Evolutionary conservation across 2,888 invertebrate genomes (phyloP).

Genomic region (Apotomis betuletana): DNA sequence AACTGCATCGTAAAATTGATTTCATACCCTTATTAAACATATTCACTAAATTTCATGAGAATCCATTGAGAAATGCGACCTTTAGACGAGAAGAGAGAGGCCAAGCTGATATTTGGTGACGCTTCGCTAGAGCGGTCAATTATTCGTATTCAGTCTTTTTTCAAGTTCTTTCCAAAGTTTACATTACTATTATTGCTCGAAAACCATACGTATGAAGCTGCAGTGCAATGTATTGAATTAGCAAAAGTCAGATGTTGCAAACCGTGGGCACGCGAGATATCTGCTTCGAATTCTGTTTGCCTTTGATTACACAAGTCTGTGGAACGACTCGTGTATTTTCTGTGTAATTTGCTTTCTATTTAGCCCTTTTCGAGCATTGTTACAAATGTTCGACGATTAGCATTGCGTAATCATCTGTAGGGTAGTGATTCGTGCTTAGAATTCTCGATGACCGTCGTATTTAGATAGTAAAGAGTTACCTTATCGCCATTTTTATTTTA

Average conservation of each 20-base stretch:
- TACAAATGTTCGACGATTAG: slow-evolving; percentile 54
- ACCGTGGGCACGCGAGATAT: neutral
- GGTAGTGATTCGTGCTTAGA: slow-evolving; percentile 62
- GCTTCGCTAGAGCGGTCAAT: too few relatives aligned
- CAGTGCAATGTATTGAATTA: neutral
- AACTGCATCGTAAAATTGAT: too few relatives aligned
- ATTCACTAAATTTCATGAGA: too few relatives aligned
- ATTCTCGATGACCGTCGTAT: slow-evolving; percentile 49
- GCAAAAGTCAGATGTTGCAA: neutral
- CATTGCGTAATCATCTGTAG: slow-evolving; percentile 64
- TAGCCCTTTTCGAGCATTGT: slow-evolving; percentile 36
- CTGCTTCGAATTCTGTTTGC: neutral
- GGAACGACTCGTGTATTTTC: neutral
- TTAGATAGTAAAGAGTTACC: slow-evolving; percentile 49
- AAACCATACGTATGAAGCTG: neutral
- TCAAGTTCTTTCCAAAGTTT: too few relatives aligned
- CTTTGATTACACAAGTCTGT: slow-evolving; percentile 12
- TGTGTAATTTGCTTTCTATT: slow-evolving; percentile 28
- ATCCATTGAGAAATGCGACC: too few relatives aligned
- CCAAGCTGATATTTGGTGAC: too few relatives aligned
- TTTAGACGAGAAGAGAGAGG: too few relatives aligned
- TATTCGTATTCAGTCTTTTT: too few relatives aligned
- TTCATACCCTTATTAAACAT: too few relatives aligned
- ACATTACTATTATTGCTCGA: too few relatives aligned
- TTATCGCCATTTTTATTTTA: slow-evolving; percentile 58